phyloP scores from a whole-genome alignment of 1,140 invertebrate species.

The Lordiphosa mommai region DNA sequence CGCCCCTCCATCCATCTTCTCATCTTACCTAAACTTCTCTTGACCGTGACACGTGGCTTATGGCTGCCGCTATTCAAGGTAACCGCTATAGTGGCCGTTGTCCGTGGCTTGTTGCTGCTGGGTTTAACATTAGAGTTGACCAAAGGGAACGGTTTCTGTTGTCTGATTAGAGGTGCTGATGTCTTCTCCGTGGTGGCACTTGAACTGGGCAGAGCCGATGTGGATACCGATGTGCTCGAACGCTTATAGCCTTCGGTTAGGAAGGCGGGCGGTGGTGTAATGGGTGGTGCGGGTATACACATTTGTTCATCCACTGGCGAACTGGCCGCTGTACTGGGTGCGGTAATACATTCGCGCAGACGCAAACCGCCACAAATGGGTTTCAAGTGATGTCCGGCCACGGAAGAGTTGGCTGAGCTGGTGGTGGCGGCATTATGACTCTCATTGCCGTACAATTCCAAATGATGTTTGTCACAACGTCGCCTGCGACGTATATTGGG shows the following conservation, averaged over 20 bases:
- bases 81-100: conserved; percentile 67
- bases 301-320: conserved; percentile 81
- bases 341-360: conserved; percentile 61
- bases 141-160: conserved; percentile 42
- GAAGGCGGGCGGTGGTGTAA: conserved; percentile 85
- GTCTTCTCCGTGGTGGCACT: conserved; percentile 36
- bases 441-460: conserved; percentile 81
- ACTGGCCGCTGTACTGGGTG: conserved; percentile 78
- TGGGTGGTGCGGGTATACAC: conserved; percentile 82
- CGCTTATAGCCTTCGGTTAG: conserved; percentile 83
- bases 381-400: conserved; percentile 17
- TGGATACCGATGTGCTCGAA: conserved; percentile 66
- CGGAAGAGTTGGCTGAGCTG: conserved; percentile 6
- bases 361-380: conserved; percentile 37
- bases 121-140: conserved; percentile 18
- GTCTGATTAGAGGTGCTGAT: conserved; percentile 3
- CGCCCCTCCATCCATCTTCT: not conserved
- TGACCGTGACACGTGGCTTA: conserved; percentile 71
- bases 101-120: conserved; percentile 43
- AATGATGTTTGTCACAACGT: conserved; percentile 83
- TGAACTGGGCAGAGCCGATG: conserved; percentile 43
- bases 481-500: conserved; percentile 83
- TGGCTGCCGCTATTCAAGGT: conserved; percentile 59
- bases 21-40: conserved; percentile 69
- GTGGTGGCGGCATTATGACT: conserved; percentile 21